phyloP scores from a whole-genome alignment of 2,888 invertebrate species.

The Itoplectis maculator region DNA sequence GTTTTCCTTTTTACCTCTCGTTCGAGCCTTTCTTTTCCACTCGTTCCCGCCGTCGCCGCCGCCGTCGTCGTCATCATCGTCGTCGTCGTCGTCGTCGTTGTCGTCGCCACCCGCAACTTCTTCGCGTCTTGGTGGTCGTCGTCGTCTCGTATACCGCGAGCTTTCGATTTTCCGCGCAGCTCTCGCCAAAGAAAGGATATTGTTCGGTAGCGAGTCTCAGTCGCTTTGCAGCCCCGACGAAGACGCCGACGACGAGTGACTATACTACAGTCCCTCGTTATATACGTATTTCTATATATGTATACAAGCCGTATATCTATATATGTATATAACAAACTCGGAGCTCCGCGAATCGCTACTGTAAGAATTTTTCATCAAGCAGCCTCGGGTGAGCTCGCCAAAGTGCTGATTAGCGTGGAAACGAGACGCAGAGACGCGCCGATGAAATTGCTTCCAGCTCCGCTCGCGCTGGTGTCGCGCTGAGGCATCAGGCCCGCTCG shows the following conservation, averaged over 20 bases:
- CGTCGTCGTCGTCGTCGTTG: conserved; percentile 28
- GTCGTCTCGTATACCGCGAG: conserved; percentile 69
- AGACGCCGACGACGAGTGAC: not conserved
- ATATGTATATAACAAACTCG: conserved; percentile 40
- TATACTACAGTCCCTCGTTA: too few species aligned
- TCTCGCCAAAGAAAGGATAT: conserved; percentile 79
- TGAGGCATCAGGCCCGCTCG: conserved; percentile 21
- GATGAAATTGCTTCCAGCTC: conserved; percentile 72
- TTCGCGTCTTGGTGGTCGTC: conserved; percentile 71
- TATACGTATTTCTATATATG: conserved; percentile 44
- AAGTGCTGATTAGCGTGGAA: conserved; percentile 79
- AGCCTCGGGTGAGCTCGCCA: conserved; percentile 72
- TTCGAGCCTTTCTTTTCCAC: conserved; percentile 74
- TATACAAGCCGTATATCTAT: conserved; percentile 31
- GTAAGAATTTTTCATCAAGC: conserved; percentile 65
- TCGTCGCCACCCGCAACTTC: conserved; percentile 43
- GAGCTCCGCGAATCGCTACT: conserved; percentile 52
- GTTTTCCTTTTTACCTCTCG: conserved; percentile 76
- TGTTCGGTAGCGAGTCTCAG: conserved; percentile 73
- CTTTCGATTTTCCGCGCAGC: conserved; percentile 80
- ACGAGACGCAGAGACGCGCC: conserved; percentile 67
- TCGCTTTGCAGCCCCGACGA: conserved; percentile 38
- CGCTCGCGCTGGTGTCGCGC: conserved; percentile 32
- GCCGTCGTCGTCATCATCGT: conserved; percentile 33
- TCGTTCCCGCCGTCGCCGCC: conserved; percentile 39